These are phyloP conservation scores for Apeira syringaria DNA, from an alignment of 2,888 invertebrate genomes.

Conservation along the genomic window DNA sequence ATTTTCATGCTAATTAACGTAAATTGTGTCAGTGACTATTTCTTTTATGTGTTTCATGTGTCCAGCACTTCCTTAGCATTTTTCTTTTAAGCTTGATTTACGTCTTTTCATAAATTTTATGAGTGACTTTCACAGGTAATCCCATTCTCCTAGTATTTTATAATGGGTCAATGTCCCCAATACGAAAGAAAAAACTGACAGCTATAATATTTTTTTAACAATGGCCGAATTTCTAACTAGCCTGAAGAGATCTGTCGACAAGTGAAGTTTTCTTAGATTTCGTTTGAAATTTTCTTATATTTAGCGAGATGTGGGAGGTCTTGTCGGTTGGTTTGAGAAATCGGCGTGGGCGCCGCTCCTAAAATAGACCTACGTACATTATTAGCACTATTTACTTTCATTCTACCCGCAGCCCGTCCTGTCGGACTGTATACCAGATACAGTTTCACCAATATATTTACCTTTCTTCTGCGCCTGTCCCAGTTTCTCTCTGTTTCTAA, in stretches of 20 bases:
- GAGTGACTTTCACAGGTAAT: slow-evolving; percentile 42
- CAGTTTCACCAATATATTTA: slow-evolving; percentile 37
- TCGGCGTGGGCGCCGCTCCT: slow-evolving; percentile 45
- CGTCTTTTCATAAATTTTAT: slow-evolving; percentile 36
- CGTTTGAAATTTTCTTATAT: slow-evolving; percentile 13
- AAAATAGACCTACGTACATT: slow-evolving; percentile 50
- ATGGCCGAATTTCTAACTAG: slow-evolving; percentile 29
- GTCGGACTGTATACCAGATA: slow-evolving; percentile 30
- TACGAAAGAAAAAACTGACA: slow-evolving; percentile 28
- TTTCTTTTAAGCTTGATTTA: slow-evolving; percentile 32
- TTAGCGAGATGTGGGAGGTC: slow-evolving; percentile 30
- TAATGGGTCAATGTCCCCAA: slow-evolving; percentile 43
- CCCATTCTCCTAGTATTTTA: slow-evolving; percentile 34
- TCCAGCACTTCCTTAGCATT: slow-evolving; percentile 26
- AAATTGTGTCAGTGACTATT: slow-evolving; percentile 18
- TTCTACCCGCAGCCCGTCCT: slow-evolving; percentile 38
- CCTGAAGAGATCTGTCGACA: slow-evolving; percentile 32
- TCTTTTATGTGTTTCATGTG: slow-evolving; percentile 25
- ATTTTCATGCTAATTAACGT: background rate
- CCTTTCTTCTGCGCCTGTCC: slow-evolving; percentile 36
- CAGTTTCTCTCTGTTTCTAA: slow-evolving; percentile 45
- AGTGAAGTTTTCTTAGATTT: slow-evolving; percentile 11
- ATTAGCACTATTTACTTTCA: slow-evolving; percentile 49
- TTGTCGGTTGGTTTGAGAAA: slow-evolving; percentile 35
- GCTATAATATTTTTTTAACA: slow-evolving; percentile 37